Evolutionary conservation across 2,797 vertebrate species (phyloP).

Genomic region (Synaphobranchus kaupii): DNA sequence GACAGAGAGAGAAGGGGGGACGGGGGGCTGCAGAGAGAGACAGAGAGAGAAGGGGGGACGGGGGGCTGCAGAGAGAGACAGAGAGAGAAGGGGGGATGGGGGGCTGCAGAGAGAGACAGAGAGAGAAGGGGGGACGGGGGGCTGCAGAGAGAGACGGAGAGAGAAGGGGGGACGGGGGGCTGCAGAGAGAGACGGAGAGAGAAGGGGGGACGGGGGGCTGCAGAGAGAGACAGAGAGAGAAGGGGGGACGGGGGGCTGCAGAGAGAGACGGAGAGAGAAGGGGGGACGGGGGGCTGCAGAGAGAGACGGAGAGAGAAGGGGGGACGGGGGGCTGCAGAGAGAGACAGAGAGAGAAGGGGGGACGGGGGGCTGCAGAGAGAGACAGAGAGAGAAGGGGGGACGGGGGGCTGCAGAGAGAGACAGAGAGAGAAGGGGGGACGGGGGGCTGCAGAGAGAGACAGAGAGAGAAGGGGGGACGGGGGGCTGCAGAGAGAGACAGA

Average conservation of each 20-base stretch:
- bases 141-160: neutral
- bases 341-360: neutral
- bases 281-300: neutral
- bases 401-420: neutral
- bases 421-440: too few relatives aligned
- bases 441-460: neutral
- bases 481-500: neutral
- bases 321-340: too few relatives aligned
- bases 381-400: neutral
- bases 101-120: conserved; percentile 30
- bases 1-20: neutral
- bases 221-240: neutral
- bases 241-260: conserved; percentile 26
- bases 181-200: neutral
- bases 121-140: neutral
- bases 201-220: too few relatives aligned
- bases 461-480: too few relatives aligned
- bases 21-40: neutral
- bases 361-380: too few relatives aligned
- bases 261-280: conserved; percentile 13
- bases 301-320: neutral
- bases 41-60: neutral
- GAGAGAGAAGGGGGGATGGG: neutral
- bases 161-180: neutral
- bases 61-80: neutral